Evolutionary conservation across 2,113 vertebrate genomes (phyloP).

Genomic region (Uria lomvia): DNA sequence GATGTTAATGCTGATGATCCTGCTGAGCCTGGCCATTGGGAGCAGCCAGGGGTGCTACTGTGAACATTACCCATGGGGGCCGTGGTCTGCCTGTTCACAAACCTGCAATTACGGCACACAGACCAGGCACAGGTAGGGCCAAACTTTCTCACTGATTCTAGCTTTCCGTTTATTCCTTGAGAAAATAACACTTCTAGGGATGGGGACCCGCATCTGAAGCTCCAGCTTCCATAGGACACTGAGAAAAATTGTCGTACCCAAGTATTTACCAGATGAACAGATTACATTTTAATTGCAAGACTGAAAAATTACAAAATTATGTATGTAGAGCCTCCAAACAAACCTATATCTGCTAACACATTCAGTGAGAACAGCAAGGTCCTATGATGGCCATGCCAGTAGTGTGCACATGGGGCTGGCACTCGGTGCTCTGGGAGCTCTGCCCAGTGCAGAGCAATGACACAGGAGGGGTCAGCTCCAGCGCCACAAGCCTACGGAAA

Average conservation of each 20-base stretch:
- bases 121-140: constrained; percentile 75
- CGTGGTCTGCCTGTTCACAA: constrained; percentile 84
- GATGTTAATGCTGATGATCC: constrained; percentile 34
- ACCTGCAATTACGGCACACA: constrained; percentile 86
- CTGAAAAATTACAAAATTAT: background rate
- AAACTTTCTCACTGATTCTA: background rate
- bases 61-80: constrained; percentile 82
- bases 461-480: background rate
- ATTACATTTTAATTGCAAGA: background rate
- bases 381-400: fast-evolving
- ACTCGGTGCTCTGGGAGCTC: background rate
- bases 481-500: background rate
- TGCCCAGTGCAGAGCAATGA: background rate
- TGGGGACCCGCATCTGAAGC: fast-evolving
- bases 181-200: background rate
- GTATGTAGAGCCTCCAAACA: background rate
- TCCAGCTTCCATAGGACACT: background rate
- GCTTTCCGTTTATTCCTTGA: background rate
- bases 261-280: background rate
- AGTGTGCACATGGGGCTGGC: fast-evolving
- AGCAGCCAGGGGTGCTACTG: constrained; percentile 80
- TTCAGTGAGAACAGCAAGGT: background rate
- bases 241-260: background rate
- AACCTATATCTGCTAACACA: background rate
- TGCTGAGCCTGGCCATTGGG: constrained; percentile 55